Conservation (phyloP, 2,113 vertebrate genomes). For the Colinus virginianus region DNA sequence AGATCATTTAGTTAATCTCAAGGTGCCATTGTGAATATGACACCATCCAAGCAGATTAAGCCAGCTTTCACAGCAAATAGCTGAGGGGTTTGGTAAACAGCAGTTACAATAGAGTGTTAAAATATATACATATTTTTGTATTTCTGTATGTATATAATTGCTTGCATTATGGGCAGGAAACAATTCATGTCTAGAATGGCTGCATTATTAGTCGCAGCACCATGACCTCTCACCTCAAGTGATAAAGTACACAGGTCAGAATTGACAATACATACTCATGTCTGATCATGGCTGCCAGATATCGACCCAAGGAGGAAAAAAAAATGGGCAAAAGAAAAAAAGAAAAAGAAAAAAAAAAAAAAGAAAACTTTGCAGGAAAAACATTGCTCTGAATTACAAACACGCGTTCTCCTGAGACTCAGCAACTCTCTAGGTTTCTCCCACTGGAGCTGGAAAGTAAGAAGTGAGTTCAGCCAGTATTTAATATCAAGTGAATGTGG, state of each 20-base stretch:
- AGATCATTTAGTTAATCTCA: constrained; percentile 46
- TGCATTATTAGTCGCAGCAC: constrained; percentile 76
- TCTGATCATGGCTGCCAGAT: constrained; percentile 85
- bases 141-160: not conserved
- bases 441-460: constrained; percentile 80
- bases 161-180: constrained; percentile 63
- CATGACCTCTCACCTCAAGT: constrained; percentile 78
- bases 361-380: constrained; percentile 81
- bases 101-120: constrained; percentile 37
- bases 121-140: not conserved
- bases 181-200: constrained; percentile 66
- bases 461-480: constrained; percentile 88
- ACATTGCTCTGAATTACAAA: constrained; percentile 95
- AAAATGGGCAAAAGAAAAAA: not conserved
- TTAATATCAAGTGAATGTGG: constrained; percentile 95
- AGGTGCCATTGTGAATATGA: constrained; percentile 58
- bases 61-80: constrained; percentile 61
- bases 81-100: constrained; percentile 50
- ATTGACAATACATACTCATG: constrained; percentile 84
- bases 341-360: not conserved
- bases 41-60: constrained; percentile 56
- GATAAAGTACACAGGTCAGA: constrained; percentile 85
- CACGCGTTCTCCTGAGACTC: constrained; percentile 87
- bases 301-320: constrained; percentile 82
- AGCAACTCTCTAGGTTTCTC: constrained; percentile 75